Base-by-base conservation (phyloP, 2,888 invertebrate species). In the Tenthredo amoena region DNA sequence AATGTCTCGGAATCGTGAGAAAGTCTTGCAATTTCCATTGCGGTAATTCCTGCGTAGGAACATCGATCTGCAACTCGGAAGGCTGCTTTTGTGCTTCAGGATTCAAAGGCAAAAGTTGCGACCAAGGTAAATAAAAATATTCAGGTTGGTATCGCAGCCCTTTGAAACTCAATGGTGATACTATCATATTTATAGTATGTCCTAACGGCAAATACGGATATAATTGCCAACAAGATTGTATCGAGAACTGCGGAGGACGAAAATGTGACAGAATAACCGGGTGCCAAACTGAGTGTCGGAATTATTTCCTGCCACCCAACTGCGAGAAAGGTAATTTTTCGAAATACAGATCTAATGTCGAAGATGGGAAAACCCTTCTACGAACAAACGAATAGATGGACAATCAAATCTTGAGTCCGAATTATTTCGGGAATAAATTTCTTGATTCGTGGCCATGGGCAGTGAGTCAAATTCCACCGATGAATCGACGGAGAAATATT, bases 101-200 rank as follows among this genome's bases (percentile, higher is more conserved):
- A 31, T 58, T 58, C 40, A 62, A 0, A 21, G 81, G 81, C 21
- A 15, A 6, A 21, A 40, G 21, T 15, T 81, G 62, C 37, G 18
- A n/a, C 9, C 2, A 62, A 40, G 62, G 81, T 81, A 1, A 40
- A 12, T 58, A n/a, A 81, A 81, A 62, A 62, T 21, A 26, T 58
- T 50, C 55, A 74, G 5, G 10, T 21, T 74, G 43, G 12, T 74
- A 2, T 10, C 43, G 21, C 21, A 68, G n/a, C 15, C 9, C 10
- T 50, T 5, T 21, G 10, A 79, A 3, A 18, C 7, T 81, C 18
- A 26, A 62, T 62, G 26, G 15, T 15, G 15, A 37, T 43, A 40
- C 37, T 43, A 6, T 81, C 15, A 9, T 81, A 21, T 62, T 62
- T 62, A 1, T n/a, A 81, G 81, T 1, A 81, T 81, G 81, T 37